phyloP scores from a whole-genome alignment of 2,113 vertebrate species.

The Rallus limicola region DNA sequence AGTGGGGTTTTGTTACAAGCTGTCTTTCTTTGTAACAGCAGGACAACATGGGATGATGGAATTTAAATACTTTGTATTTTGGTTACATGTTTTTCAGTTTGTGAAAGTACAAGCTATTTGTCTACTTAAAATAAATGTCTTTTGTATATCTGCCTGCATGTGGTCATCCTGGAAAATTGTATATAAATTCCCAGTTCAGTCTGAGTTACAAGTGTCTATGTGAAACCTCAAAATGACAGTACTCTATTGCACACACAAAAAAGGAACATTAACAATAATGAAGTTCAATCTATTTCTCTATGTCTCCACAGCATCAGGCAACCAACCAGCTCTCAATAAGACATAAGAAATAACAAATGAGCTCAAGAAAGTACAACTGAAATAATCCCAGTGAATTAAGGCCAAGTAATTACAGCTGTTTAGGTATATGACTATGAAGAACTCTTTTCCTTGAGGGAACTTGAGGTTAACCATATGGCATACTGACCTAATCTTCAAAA shows the following conservation, averaged over 20 bases:
- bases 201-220: neutral
- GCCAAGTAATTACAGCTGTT: slow-evolving; percentile 35
- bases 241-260: neutral
- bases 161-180: neutral
- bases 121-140: neutral
- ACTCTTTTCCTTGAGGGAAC: slow-evolving; percentile 34
- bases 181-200: neutral
- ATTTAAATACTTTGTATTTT: neutral
- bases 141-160: neutral
- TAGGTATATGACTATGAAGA: slow-evolving; percentile 15
- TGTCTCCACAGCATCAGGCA: slow-evolving; percentile 33
- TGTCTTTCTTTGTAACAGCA: neutral
- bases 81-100: neutral
- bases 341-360: neutral
- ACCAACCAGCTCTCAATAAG: slow-evolving; percentile 11
- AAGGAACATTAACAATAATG: neutral
- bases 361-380: neutral
- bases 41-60: neutral
- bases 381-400: slow-evolving; percentile 37
- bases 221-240: neutral
- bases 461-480: slow-evolving; percentile 56
- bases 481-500: slow-evolving; percentile 52
- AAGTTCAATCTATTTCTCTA: neutral
- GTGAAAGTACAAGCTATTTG: neutral
- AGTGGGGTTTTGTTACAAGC: neutral